Percentiles rank a stretch among this genome's conserved stretches.
Evolutionary conservation across 2,797 vertebrate genomes (phyloP).

Genomic region (Austrolebias charrua): DNA sequence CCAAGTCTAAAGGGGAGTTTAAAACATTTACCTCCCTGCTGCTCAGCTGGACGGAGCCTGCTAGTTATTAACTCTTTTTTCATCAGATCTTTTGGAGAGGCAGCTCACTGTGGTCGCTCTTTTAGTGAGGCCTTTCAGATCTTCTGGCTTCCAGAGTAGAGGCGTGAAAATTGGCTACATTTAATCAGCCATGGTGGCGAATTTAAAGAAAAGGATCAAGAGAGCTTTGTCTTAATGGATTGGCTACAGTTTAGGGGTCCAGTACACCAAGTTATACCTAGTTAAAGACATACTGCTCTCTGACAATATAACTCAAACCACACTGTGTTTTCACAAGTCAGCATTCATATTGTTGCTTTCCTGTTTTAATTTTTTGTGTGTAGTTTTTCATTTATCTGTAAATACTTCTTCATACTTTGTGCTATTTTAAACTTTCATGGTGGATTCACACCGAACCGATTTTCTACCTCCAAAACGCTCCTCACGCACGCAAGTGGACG

Average conservation of each 20-base stretch:
- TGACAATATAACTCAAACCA: conserved; percentile 73
- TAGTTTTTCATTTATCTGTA: too few relatives aligned
- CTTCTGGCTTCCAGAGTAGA: conserved; percentile 51
- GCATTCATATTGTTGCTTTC: too few relatives aligned
- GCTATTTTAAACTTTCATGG: too few relatives aligned
- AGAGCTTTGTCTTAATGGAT: conserved; percentile 78
- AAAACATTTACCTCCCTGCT: background rate
- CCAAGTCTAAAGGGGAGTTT: background rate
- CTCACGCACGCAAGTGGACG: too few relatives aligned
- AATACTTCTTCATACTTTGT: too few relatives aligned
- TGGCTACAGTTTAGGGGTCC: conserved; percentile 73
- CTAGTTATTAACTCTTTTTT: conserved; percentile 44
- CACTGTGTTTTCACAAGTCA: conserved; percentile 50
- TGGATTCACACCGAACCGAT: too few relatives aligned
- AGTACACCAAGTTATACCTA: conserved; percentile 61
- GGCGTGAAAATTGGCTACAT: conserved; percentile 78
- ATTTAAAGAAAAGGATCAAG: conserved; percentile 74
- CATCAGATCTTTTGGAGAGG: conserved; percentile 51
- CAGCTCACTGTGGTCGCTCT: conserved; percentile 54
- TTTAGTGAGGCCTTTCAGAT: conserved; percentile 69
- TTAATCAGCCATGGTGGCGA: conserved; percentile 77
- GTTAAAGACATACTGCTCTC: conserved; percentile 64
- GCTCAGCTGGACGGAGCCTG: conserved; percentile 25
- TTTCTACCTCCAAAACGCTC: too few relatives aligned
- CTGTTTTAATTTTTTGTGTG: too few relatives aligned